These are phyloP conservation scores for Corythornis leucogaster DNA, from an alignment of 2,797 vertebrate species.

Conservation along the genomic window DNA sequence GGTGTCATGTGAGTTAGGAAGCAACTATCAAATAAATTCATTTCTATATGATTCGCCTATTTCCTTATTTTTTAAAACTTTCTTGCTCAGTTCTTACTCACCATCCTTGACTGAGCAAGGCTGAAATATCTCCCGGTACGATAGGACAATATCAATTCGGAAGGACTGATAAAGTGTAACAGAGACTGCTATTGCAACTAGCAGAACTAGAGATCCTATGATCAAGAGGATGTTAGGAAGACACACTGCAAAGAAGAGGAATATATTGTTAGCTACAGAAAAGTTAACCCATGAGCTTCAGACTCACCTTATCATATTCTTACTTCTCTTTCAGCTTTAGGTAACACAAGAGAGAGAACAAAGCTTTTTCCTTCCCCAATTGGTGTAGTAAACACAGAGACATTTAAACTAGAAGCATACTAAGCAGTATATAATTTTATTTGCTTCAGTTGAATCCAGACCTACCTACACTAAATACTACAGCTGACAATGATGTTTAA, in stretches of 20 bases:
- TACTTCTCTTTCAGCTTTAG: neutral
- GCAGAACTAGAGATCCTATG: conserved; percentile 21
- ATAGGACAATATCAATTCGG: conserved; percentile 73
- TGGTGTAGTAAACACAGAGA: neutral
- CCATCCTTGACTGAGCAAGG: conserved; percentile 60
- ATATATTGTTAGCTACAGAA: neutral
- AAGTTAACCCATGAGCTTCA: neutral
- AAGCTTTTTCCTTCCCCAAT: neutral
- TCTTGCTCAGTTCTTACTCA: conserved; percentile 46
- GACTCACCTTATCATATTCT: neutral
- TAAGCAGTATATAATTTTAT: neutral
- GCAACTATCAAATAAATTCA: neutral
- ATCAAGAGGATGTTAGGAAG: conserved; percentile 11
- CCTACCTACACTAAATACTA: neutral
- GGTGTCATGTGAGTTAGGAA: neutral
- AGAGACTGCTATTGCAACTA: conserved; percentile 26
- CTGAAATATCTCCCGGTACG: conserved; percentile 66
- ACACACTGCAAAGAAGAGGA: conserved; percentile 60
- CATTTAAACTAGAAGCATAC: neutral
- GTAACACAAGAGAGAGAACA: neutral
- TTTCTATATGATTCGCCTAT: neutral
- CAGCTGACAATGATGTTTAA: neutral
- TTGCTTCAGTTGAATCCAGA: neutral
- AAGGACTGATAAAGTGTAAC: conserved; percentile 70
- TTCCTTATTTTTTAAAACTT: neutral